phyloP scores from a whole-genome alignment of 2,888 invertebrate genomes.

The Ashinkailepas kermadecensis region DNA sequence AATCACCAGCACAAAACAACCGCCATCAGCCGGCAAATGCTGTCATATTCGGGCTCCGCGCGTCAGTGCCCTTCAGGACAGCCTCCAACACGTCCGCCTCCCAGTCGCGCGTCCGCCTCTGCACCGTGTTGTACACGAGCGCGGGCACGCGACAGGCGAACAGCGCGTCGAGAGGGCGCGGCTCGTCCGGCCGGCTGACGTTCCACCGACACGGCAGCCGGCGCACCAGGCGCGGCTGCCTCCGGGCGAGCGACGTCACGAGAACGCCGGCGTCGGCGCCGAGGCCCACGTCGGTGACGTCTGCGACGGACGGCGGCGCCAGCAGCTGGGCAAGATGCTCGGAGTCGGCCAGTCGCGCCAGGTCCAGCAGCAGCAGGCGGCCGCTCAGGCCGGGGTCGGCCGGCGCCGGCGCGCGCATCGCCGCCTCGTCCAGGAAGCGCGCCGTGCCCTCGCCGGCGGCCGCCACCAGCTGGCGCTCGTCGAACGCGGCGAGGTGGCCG shows the following conservation, averaged over 20 bases:
- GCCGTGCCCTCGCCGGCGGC: background rate
- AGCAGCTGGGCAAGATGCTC: background rate
- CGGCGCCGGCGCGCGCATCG: background rate
- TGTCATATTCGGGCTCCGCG: too few species aligned
- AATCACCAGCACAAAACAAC: too few species aligned
- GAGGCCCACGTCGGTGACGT: background rate
- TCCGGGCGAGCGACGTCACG: background rate
- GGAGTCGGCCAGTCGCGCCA: background rate
- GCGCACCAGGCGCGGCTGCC: background rate
- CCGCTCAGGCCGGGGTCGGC: background rate
- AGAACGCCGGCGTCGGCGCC: background rate
- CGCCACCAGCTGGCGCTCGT: background rate
- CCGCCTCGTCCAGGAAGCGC: background rate
- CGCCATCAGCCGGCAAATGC: too few species aligned
- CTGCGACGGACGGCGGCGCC: background rate
- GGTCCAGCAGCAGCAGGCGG: slow-evolving; percentile 14
- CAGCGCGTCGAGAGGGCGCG: background rate
- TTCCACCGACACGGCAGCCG: slow-evolving; percentile 2
- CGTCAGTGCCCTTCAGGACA: too few species aligned
- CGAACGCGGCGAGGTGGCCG: background rate
- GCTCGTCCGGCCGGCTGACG: background rate
- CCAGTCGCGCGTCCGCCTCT: background rate
- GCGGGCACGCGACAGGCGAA: background rate
- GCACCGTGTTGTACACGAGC: background rate
- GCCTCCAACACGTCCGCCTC: background rate